These are phyloP conservation scores for Scolopax rusticola DNA, from an alignment of 2,797 vertebrate genomes.

Conservation along the genomic window DNA sequence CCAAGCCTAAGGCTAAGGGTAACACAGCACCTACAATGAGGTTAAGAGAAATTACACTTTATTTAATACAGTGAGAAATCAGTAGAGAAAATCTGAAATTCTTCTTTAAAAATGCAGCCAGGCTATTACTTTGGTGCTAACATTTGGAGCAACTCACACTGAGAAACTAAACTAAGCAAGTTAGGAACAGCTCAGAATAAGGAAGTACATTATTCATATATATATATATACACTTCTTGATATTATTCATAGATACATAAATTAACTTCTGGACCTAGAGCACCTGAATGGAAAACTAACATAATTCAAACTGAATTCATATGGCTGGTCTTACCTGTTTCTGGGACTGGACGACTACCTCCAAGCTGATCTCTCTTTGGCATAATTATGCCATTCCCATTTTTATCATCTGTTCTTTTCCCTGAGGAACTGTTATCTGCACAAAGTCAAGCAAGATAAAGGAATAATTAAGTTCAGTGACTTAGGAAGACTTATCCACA, in stretches of 20 bases:
- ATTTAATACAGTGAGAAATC: background rate
- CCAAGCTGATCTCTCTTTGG: constrained; percentile 79
- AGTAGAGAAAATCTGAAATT: background rate
- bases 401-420: constrained; percentile 77
- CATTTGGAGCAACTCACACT: background rate
- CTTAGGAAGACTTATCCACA: background rate
- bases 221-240: too few relatives aligned
- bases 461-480: background rate
- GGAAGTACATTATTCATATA: background rate
- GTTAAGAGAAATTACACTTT: background rate
- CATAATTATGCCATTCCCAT: constrained; percentile 70
- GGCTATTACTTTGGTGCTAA: background rate
- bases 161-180: background rate
- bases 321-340: constrained; percentile 83
- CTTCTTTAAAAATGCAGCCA: background rate
- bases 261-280: background rate
- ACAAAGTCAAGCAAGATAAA: constrained; percentile 34
- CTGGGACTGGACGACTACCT: constrained; percentile 86
- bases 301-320: background rate
- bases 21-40: constrained; percentile 88
- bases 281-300: background rate
- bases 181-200: background rate
- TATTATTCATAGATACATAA: background rate
- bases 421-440: constrained; percentile 78
- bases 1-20: constrained; percentile 91